Evolutionary conservation across 2,888 invertebrate species (phyloP), one percentile per base, ranked within the genome.

Genomic region (Pharmacophagus antenor): DNA sequence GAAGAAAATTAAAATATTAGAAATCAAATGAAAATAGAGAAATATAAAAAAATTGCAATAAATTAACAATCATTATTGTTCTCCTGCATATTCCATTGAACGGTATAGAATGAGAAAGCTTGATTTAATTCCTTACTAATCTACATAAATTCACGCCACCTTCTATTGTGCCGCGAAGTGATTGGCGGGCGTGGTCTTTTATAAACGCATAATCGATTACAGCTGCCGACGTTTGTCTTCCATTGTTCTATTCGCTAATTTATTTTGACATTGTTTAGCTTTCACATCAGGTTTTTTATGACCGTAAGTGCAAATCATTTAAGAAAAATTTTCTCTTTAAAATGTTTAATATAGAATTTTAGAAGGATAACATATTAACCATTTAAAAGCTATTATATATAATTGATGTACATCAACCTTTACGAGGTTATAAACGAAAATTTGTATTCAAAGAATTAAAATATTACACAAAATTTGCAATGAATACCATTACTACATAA

Each of bases 151-250:
- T 56, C 47, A 17, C 27, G 37, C 41, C 31, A 25, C 52, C 52
- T 51, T 41, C 56, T 46, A 56, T 61, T 61, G 48, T 52, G 21
- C 25, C 47, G 25, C 42, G 42, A 18, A 61, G 46, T 52, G 61
- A 61, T 52, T 56, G 56, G 52, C 61, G 56, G 61, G 37, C 52
- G 56, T 56, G 56, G 56, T 61, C 56, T 52, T 51, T 49, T 20
- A 42, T 61, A 61, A 61, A 56, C 20, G 56, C 37, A 41, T 52
- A 52, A 61, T 52, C 52, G 51, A 48, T 61, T 47, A 52, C 12
- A 20, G 47, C 55, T 61, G 52, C 48, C 17, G 56, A 47, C 47
- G 22, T 51, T 60, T 52, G 51, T 46, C 47, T 12, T 37, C 56
- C 15, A 61, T 52, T 61, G 52, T 52, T 56, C 41, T 42, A 37